Conservation (phyloP, 2,797 vertebrate species). For the Sebastes oblongus region DNA sequence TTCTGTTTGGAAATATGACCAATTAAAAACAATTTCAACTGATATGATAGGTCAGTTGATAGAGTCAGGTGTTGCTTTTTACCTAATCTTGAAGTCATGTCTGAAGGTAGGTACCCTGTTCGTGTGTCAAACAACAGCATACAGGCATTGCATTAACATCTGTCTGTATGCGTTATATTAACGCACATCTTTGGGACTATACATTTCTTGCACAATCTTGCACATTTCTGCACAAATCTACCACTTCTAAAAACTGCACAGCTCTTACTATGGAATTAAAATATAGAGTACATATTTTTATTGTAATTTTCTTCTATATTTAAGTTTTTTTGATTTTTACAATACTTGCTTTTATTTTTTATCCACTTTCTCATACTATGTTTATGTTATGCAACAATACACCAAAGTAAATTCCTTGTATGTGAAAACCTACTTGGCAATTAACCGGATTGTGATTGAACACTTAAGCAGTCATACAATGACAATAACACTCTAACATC, state of each 20-base stretch:
- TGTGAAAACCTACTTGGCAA: not conserved
- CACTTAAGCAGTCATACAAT: too few species aligned
- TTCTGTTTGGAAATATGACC: too few species aligned
- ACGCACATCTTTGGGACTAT: too few species aligned
- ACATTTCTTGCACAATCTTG: not conserved
- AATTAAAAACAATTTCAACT: not conserved
- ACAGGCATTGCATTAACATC: not conserved
- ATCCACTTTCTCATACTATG: not conserved
- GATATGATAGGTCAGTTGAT: not conserved
- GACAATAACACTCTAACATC: too few species aligned
- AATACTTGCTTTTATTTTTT: not conserved
- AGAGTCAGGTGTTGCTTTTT: not conserved
- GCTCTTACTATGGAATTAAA: not conserved
- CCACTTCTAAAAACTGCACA: not conserved
- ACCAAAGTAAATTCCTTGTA: not conserved
- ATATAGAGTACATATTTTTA: not conserved
- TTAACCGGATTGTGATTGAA: not conserved
- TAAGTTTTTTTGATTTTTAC: not conserved
- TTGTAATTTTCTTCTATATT: not conserved
- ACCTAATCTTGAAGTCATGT: not conserved
- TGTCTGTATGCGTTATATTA: too few species aligned
- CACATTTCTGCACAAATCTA: not conserved
- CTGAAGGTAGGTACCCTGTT: not conserved
- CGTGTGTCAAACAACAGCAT: not conserved
- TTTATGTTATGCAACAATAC: not conserved